Evolutionary conservation across 1,140 invertebrate genomes (phyloP).

Genomic region (Drosophila melanica): DNA sequence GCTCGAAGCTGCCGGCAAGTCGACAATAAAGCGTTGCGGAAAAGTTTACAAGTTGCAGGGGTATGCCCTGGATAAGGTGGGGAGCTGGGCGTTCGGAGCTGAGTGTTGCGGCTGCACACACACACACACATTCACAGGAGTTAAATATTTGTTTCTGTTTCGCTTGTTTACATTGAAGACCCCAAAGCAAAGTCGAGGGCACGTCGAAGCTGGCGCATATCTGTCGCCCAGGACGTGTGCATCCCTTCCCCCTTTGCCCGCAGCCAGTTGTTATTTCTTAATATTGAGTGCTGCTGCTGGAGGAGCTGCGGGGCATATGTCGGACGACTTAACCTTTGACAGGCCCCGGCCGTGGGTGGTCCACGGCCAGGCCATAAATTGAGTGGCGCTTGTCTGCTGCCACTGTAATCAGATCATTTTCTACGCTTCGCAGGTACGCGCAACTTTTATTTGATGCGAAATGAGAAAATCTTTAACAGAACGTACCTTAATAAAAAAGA

Average conservation of each 20-base stretch:
- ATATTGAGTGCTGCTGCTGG: conserved; percentile 60
- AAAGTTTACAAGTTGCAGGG: conserved; percentile 69
- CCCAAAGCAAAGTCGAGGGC: conserved; percentile 64
- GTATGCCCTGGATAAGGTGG: conserved; percentile 1
- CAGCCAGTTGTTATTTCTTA: conserved; percentile 78
- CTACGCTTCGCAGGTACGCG: conserved; percentile 31
- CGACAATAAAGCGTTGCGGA: conserved; percentile 55
- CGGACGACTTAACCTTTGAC: conserved; percentile 50
- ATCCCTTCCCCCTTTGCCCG: conserved; percentile 37
- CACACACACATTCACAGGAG: conserved; percentile 40
- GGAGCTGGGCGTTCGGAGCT: neutral
- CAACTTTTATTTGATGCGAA: conserved; percentile 44
- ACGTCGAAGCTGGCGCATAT: conserved; percentile 1
- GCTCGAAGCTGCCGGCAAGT: conserved; percentile 46
- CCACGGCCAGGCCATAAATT: conserved; percentile 33
- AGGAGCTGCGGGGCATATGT: conserved; percentile 28
- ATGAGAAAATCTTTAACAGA: conserved; percentile 34
- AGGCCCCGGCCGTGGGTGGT: conserved; percentile 7
- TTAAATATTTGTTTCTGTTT: conserved; percentile 73
- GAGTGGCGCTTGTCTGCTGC: conserved; percentile 40
- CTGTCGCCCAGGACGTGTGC: conserved; percentile 38
- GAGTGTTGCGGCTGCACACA: conserved; percentile 49
- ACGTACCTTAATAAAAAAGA: conserved; percentile 3
- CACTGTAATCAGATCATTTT: conserved; percentile 53
- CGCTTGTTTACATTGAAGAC: conserved; percentile 74